phyloP scores from a whole-genome alignment of 2,113 vertebrate species.

The Callospermophilus lateralis region DNA sequence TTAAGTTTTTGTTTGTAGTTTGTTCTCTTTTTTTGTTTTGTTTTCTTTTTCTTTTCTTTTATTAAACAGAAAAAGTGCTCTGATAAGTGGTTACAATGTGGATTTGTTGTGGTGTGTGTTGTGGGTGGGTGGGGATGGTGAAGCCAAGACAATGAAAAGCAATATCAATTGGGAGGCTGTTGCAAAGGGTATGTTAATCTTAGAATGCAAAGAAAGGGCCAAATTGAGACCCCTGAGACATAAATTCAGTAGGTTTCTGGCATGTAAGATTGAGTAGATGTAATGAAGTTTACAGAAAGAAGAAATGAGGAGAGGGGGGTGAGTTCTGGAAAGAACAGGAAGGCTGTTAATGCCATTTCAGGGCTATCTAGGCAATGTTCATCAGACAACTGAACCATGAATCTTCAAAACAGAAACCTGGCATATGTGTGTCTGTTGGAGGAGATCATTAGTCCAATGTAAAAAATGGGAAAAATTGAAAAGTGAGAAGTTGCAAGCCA shows the following conservation, averaged over 20 bases:
- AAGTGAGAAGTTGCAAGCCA: neutral
- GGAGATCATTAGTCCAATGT: neutral
- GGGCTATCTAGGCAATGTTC: neutral
- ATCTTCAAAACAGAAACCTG: neutral
- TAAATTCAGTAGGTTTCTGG: neutral
- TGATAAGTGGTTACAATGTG: neutral
- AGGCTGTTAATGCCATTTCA: neutral
- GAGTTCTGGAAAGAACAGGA: neutral
- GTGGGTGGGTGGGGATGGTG: rapidly evolving
- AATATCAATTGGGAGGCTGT: neutral
- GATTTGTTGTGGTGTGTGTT: neutral
- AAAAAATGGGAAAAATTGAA: neutral
- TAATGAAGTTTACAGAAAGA: neutral
- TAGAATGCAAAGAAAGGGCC: neutral
- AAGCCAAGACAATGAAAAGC: neutral
- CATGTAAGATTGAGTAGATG: neutral
- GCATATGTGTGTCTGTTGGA: neutral
- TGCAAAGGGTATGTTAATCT: neutral
- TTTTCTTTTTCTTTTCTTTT: neutral
- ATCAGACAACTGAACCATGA: neutral
- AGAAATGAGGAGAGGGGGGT: neutral
- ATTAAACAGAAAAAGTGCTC: neutral
- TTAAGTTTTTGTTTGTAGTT: neutral
- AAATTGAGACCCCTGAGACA: neutral
- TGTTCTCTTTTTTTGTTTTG: no score